These are phyloP conservation scores for Xiphorhynchus elegans DNA, from an alignment of 2,113 vertebrate species.

Conservation along the genomic window DNA sequence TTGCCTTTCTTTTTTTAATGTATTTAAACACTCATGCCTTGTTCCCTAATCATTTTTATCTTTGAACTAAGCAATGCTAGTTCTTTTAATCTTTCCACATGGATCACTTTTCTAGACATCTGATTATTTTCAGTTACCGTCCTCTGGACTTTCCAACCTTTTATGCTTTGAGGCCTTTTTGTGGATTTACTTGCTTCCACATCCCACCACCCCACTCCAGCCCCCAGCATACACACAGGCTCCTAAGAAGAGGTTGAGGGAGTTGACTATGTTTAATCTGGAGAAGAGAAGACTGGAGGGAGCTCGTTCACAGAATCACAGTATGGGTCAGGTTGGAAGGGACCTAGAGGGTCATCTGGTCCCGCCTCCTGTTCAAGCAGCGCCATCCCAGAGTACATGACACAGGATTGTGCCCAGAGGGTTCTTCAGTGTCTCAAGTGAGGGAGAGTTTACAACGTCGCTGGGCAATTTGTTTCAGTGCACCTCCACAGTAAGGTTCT, in stretches of 20 bases:
- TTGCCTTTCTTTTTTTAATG: not conserved
- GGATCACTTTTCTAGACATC: not conserved
- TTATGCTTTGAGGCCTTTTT: not conserved
- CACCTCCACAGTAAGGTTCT: not conserved
- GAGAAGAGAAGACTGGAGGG: not conserved
- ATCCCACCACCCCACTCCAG: too few species aligned
- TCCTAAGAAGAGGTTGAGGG: not conserved
- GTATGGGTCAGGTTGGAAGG: not conserved
- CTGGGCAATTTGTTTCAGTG: not conserved
- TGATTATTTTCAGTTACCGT: not conserved
- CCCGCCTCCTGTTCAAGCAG: not conserved
- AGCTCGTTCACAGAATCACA: not conserved
- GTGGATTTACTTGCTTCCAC: not conserved
- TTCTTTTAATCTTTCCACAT: not conserved
- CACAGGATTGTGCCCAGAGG: not conserved
- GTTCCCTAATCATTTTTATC: not conserved
- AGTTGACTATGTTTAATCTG: not conserved
- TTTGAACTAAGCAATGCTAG: not conserved
- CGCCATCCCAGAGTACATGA: not conserved
- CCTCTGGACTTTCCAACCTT: not conserved
- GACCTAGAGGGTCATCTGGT: not conserved
- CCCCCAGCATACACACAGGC: rapidly evolving
- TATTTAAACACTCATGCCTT: not conserved
- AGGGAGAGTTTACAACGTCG: not conserved
- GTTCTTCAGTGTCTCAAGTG: not conserved